Conservation (phyloP, 2,113 vertebrate genomes). For the Pelusios castaneus region DNA sequence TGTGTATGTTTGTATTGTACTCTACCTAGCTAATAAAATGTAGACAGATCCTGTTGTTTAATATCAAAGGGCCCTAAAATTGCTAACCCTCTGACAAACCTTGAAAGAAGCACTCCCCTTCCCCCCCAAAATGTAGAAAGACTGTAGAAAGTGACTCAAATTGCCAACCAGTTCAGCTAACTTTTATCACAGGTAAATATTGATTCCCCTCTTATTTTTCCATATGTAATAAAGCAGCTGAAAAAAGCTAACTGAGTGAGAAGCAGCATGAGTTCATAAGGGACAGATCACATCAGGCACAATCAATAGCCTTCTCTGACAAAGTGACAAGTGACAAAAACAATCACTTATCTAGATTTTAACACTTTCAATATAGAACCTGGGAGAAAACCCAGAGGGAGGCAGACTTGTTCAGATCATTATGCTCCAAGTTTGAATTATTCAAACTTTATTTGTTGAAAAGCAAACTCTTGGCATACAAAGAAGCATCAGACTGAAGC, state of each 20-base stretch:
- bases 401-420: neutral
- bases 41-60: neutral
- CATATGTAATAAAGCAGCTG: conserved; percentile 43
- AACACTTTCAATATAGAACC: neutral
- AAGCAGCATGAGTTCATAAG: neutral
- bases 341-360: conserved; percentile 16
- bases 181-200: conserved; percentile 17
- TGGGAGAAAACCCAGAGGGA: neutral
- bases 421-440: neutral
- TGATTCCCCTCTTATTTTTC: neutral
- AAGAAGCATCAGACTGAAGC: neutral
- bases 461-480: neutral
- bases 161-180: neutral
- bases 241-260: conserved; percentile 7
- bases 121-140: neutral
- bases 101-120: neutral
- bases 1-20: rapidly evolving
- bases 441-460: neutral
- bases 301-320: conserved; percentile 57
- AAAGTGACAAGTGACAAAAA: neutral
- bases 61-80: neutral
- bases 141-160: neutral
- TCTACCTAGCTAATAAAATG: no score
- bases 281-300: conserved; percentile 43
- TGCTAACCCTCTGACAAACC: neutral